These are phyloP conservation scores for Bambusicola thoracicus DNA, from an alignment of 2,113 vertebrate species.

Conservation along the genomic window DNA sequence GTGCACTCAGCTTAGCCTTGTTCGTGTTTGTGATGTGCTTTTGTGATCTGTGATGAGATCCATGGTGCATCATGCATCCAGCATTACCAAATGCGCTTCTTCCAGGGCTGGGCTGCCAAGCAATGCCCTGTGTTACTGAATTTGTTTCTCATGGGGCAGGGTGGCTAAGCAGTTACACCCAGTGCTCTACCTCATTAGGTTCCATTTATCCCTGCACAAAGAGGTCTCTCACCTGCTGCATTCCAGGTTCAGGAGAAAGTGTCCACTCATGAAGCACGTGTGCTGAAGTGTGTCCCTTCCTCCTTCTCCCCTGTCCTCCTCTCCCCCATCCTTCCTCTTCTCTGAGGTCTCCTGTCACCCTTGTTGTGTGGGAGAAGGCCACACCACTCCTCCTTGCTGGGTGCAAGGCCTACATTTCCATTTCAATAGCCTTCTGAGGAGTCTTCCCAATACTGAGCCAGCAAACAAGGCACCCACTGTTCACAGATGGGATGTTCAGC, in stretches of 20 bases:
- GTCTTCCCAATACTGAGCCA: conserved; percentile 64
- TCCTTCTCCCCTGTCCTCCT: not conserved
- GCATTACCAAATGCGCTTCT: accelerated
- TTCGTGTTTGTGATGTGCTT: not conserved
- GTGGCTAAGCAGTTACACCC: accelerated
- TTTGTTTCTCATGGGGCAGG: accelerated
- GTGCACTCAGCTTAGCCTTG: not conserved
- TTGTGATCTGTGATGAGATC: not conserved
- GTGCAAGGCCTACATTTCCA: conserved; percentile 79
- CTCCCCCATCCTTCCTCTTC: not conserved
- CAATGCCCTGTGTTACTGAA: accelerated
- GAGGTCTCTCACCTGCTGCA: not conserved
- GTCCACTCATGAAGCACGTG: not conserved
- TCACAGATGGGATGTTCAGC: conserved; percentile 76
- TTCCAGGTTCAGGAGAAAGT: not conserved
- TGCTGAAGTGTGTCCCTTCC: not conserved
- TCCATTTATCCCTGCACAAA: not conserved
- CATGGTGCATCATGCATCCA: accelerated
- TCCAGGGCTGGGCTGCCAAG: accelerated
- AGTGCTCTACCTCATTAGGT: accelerated
- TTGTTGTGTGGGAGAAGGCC: not conserved
- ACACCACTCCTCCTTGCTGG: conserved; percentile 53
- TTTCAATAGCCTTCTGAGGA: conserved; percentile 81
- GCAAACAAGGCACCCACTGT: conserved; percentile 80
- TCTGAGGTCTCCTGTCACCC: not conserved